A percentile compares a stretch with the other conserved stretches of the same genome.
Evolutionary conservation across 2,888 invertebrate species (phyloP).

Genomic region (Coelogynopora nodosa): DNA sequence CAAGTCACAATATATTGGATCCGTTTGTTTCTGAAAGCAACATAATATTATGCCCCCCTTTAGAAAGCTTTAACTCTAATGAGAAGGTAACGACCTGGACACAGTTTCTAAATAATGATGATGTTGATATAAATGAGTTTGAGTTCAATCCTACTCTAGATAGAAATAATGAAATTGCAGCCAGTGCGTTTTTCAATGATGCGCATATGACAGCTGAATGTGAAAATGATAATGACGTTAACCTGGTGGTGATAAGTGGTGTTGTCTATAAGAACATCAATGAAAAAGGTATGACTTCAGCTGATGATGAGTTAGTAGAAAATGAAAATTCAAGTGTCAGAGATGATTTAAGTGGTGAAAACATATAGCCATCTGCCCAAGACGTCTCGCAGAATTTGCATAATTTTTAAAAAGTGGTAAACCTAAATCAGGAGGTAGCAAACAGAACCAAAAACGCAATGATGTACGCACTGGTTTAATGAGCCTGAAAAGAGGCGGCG

Average conservation of each 20-base stretch:
- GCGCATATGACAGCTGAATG: neutral
- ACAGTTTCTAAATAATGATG: neutral
- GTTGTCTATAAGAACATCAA: neutral
- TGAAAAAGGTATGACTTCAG: neutral
- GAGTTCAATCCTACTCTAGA: neutral
- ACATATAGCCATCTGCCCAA: neutral
- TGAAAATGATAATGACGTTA: neutral
- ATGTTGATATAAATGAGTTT: neutral
- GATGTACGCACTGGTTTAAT: neutral
- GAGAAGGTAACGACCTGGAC: neutral
- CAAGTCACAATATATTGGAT: neutral
- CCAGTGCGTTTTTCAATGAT: neutral
- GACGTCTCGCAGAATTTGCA: neutral
- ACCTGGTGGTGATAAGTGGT: neutral
- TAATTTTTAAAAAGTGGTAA: neutral
- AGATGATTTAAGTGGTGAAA: neutral
- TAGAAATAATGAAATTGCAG: neutral
- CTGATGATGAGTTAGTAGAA: neutral
- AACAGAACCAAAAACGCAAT: neutral
- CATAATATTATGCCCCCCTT: neutral
- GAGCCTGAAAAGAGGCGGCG: neutral
- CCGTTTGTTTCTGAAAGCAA: neutral
- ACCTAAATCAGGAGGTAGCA: neutral
- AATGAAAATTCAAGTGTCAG: neutral
- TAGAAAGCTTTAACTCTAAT: neutral